Base-by-base conservation (phyloP, 1,140 invertebrate species). In the Drosophila sulfurigaster region DNA sequence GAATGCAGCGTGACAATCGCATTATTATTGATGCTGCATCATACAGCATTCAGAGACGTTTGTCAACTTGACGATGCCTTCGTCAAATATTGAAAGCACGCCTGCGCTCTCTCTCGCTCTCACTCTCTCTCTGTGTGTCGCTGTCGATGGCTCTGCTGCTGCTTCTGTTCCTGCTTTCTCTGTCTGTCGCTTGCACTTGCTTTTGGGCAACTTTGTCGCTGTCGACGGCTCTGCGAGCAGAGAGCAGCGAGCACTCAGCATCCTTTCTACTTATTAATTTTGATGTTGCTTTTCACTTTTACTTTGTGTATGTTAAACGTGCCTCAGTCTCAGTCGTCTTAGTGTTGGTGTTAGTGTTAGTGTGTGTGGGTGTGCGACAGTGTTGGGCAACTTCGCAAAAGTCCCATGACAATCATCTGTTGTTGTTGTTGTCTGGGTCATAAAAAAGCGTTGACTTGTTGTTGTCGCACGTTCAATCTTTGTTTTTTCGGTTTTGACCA, bases 241-340 rank as follows among this genome's bases (percentile, higher is more conserved):
- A 5, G 20, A 25, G 20, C 35, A 56, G 13, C 38, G 11, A 60
- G 75, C 75, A 62, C 62, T 64, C 71, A 89, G 83, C 83, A 88
- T 88, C 83, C 83, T 83, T 87, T 88, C 80, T 83, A 88, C 85
- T 89, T 88, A 83, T 88, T 88, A 83, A 89, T 88, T 88, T 89
- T 89, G 75, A 85, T 88, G 86, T 81, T 89, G 86, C 86, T 89
- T 89, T 89, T 89, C 85, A 89, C 85, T 89, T 89, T 89, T 89
- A 90, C 86, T 89, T 89, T 85, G 85, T 83, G 85, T 80, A 75
- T 76, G 83, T 83, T 74, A 70, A 83, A 82, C 76, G 77, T 88
- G 83, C 58, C 54, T 65, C 60, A 54, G 56, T 71, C 60, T 41
- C 32, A 20, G 46, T 48, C 28, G 57, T n/a, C 46, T 49, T 32